phyloP scores from a whole-genome alignment of 2,113 vertebrate species.

The Charina bottae region DNA sequence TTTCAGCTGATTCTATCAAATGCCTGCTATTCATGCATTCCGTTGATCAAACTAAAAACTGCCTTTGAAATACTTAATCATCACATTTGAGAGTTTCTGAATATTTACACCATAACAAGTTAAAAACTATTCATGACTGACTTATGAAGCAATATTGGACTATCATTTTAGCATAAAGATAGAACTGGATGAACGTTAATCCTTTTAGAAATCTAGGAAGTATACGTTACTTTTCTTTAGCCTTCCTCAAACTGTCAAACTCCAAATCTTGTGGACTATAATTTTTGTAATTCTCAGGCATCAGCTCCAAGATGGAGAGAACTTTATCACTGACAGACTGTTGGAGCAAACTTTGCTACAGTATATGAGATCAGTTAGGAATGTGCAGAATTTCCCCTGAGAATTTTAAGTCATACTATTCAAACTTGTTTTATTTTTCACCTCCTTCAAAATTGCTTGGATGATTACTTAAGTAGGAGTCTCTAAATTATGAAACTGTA shows the following conservation, averaged over 20 bases:
- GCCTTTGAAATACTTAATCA: constrained; percentile 72
- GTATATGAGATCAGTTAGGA: too few species aligned
- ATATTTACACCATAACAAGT: constrained; percentile 47
- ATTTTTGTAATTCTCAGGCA: neutral
- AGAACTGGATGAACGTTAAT: neutral
- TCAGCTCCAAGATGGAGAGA: neutral
- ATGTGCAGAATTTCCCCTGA: neutral
- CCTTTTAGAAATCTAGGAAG: neutral
- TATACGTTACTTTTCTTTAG: neutral
- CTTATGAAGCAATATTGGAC: constrained; percentile 24
- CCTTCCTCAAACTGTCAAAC: neutral
- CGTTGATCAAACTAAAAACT: constrained; percentile 76
- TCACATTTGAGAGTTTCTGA: constrained; percentile 56
- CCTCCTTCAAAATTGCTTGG: neutral
- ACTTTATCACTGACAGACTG: neutral
- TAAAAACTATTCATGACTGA: constrained; percentile 17
- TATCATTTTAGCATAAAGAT: neutral
- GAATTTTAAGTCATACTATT: neutral
- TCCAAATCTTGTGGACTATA: neutral
- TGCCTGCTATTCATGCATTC: constrained; percentile 74
- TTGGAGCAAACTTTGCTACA: neutral
- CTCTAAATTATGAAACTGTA: neutral
- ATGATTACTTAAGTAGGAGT: neutral
- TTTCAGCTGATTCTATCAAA: constrained; percentile 73
- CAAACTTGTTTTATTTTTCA: neutral